phyloP scores from a whole-genome alignment of 2,113 vertebrate species.

The Pardalotus punctatus region DNA sequence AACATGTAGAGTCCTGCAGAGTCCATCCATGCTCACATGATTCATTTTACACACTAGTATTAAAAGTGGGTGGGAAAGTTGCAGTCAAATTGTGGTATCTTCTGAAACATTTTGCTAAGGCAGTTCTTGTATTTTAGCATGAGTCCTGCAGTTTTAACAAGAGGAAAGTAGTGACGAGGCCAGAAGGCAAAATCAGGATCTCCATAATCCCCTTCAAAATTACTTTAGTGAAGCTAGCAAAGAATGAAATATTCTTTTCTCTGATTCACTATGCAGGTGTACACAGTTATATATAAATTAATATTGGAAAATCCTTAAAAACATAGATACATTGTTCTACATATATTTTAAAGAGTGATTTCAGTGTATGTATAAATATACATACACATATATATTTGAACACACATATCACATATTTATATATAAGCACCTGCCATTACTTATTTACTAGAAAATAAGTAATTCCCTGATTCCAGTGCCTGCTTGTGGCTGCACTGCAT shows the following conservation, averaged over 20 bases:
- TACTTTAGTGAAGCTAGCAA: not conserved
- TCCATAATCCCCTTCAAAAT: not conserved
- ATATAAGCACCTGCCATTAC: not conserved
- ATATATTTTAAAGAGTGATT: not conserved
- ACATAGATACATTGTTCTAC: not conserved
- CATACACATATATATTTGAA: no score
- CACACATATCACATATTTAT: not conserved
- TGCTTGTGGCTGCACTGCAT: not conserved
- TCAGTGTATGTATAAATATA: not conserved
- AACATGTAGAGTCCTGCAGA: not conserved
- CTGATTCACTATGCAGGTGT: not conserved
- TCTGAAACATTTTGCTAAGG: not conserved
- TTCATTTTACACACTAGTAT: not conserved
- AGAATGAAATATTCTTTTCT: not conserved
- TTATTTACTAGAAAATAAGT: not conserved
- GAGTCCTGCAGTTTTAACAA: not conserved
- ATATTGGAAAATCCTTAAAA: not conserved
- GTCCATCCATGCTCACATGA: no score
- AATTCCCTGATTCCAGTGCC: not conserved
- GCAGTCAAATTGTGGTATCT: not conserved
- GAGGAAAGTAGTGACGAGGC: not conserved
- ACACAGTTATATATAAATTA: not conserved
- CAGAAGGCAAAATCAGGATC: not conserved
- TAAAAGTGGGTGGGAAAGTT: not conserved
- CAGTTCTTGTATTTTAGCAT: not conserved